Base-by-base conservation (phyloP, 1,140 invertebrate species). In the Sinella curviseta region DNA sequence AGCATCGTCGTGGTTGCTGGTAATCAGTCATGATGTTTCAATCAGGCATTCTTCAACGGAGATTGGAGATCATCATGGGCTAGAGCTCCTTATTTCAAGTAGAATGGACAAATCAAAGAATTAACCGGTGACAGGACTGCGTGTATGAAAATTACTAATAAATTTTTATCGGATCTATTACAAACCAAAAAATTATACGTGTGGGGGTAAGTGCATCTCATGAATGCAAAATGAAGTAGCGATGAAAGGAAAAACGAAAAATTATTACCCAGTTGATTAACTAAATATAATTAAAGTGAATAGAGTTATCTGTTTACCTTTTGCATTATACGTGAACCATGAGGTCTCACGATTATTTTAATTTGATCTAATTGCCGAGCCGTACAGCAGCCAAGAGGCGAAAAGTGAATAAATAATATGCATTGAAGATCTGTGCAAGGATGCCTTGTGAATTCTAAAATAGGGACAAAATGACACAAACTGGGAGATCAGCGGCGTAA, bases 311-410 rank as follows among this genome's bases (percentile, higher is more conserved):
- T 48, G 39, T 48, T 48, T 60, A 60, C 57, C 4, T 17, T 48
- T 48, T 48, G 39, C 17, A 60, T n/a, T 60, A 70, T 70, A 33
- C 8, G 65, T 33, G 31, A 33, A 33, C 12, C 3, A 24, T 30
- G 3, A 3, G 65, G 12, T 70, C 55, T 80, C 79, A 80, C 79
- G 79, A 80, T 77, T 80, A 80, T 80, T 80, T 67, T 80, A 80
- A 80, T 80, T 80, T 80, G 79, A 80, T 80, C 75, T 75, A 79
- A 79, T 79, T 79, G 78, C 78, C 74, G 36, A 67, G 78, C 70
- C 75, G 55, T 67, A 75, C 73, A 67, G 75, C 75, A 35, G n/a
- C n/a, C n/a, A n/a, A n/a, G n/a, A n/a, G n/a, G n/a, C n/a, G n/a
- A n/a, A n/a, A n/a, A n/a, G n/a, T n/a, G n/a, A 48, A 48, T 8